phyloP scores from a whole-genome alignment of 2,113 vertebrate species.

The Tachysurus fulvidraco region DNA sequence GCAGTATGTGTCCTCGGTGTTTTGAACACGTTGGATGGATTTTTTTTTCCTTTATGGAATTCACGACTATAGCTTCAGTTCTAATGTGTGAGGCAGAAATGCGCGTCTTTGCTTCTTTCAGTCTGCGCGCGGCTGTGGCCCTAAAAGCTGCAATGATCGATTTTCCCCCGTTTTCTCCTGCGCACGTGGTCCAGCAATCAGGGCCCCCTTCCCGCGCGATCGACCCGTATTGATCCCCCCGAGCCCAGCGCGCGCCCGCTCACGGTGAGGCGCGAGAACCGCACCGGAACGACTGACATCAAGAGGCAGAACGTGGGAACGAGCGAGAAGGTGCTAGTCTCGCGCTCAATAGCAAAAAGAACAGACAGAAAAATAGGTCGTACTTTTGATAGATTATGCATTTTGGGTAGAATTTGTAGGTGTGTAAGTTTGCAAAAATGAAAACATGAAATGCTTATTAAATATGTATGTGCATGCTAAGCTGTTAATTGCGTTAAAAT shows the following conservation, averaged over 20 bases:
- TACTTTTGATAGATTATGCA: not conserved
- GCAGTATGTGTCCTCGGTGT: constrained; percentile 8
- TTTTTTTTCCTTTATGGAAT: constrained; percentile 27
- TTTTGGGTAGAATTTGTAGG: not conserved
- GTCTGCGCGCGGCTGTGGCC: constrained; percentile 77
- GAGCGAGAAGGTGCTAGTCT: constrained; percentile 33
- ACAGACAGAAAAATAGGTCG: constrained; percentile 38
- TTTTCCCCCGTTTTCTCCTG: constrained; percentile 81
- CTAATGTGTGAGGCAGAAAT: constrained; percentile 42
- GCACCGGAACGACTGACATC: constrained; percentile 53
- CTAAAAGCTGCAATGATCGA: constrained; percentile 85
- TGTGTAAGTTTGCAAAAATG: not conserved
- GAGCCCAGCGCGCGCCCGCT: constrained; percentile 62
- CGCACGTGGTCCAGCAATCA: constrained; percentile 84
- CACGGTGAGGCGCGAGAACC: constrained; percentile 52
- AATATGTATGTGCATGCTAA: not conserved
- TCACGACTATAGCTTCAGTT: constrained; percentile 17
- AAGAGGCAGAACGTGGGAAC: constrained; percentile 49
- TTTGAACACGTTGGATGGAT: constrained; percentile 39
- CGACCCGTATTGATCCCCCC: constrained; percentile 75
- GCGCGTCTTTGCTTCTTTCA: constrained; percentile 54
- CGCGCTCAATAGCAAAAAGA: constrained; percentile 35
- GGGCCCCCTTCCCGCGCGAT: constrained; percentile 80
- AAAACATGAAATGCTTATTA: not conserved
- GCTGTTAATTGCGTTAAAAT: not conserved